phyloP scores from a whole-genome alignment of 2,888 invertebrate genomes.

The Drosophila acutilabella region DNA sequence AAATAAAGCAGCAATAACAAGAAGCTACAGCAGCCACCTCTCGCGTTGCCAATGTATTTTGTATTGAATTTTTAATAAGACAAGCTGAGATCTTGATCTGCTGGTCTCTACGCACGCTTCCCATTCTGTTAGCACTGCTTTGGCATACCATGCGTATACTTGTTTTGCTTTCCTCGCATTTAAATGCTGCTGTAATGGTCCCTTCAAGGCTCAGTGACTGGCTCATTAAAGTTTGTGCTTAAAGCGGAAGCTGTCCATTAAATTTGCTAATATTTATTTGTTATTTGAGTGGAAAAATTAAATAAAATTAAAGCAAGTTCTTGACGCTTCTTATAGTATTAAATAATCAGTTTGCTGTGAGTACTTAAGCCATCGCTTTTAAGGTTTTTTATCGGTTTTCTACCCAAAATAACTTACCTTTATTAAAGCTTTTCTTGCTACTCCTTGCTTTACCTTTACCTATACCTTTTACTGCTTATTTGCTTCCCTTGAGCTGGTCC shows the following conservation, averaged over 20 bases:
- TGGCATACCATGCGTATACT: conserved; percentile 41
- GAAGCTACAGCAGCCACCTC: conserved; percentile 15
- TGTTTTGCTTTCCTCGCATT: conserved; percentile 23
- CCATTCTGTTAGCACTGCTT: neutral
- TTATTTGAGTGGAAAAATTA: no score
- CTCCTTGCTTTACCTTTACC: no score
- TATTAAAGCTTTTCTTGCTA: no score
- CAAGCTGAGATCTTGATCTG: conserved; percentile 37
- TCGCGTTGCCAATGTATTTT: conserved; percentile 65
- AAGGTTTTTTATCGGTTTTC: no score
- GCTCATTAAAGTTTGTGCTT: conserved; percentile 7
- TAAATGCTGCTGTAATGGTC: conserved; percentile 17
- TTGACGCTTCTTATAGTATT: no score
- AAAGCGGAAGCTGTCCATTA: neutral
- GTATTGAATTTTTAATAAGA: conserved; percentile 81
- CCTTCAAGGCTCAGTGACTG: neutral
- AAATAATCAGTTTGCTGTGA: no score
- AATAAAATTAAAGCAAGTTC: no score
- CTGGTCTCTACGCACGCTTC: neutral
- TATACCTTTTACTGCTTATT: no score
- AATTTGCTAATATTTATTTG: neutral
- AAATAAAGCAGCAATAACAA: conserved; percentile 23
- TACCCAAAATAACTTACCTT: no score
- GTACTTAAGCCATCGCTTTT: no score
- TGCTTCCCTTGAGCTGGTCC: no score